Percentiles rank a stretch among this genome's conserved stretches.
Evolutionary conservation across 2,797 vertebrate species (phyloP).

Genomic region (Neopelma chrysocephalum): DNA sequence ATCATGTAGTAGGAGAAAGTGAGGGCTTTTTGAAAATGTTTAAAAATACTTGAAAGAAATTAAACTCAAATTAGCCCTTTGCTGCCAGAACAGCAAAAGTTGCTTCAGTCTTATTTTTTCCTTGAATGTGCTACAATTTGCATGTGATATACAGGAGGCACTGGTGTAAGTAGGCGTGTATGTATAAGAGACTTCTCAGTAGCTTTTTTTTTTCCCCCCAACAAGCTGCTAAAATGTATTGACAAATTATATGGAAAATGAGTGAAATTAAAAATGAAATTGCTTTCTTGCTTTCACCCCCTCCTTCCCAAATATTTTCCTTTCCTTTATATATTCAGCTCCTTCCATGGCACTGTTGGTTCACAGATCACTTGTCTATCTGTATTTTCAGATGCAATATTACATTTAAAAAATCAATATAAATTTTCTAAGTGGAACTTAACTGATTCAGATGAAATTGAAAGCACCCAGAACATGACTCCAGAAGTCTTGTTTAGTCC

Average conservation of each 20-base stretch:
- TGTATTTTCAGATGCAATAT: background rate
- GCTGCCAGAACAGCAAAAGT: background rate
- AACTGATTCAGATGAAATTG: background rate
- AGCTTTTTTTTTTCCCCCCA: background rate
- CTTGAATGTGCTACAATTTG: background rate
- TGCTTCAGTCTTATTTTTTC: background rate
- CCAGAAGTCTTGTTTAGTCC: background rate
- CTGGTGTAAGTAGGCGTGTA: background rate
- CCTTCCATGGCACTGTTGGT: background rate
- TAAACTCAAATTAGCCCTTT: background rate
- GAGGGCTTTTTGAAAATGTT: background rate
- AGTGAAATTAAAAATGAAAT: background rate
- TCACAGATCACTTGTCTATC: background rate
- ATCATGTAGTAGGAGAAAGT: background rate
- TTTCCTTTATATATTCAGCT: background rate
- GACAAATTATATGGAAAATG: background rate
- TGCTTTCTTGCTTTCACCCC: background rate
- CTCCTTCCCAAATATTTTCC: background rate
- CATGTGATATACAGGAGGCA: background rate
- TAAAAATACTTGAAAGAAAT: background rate
- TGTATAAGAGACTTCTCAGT: background rate
- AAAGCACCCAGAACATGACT: background rate
- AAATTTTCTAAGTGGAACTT: background rate
- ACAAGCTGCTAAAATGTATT: slow-evolving; percentile 1
- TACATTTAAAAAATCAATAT: background rate